Evolutionary conservation across 1,140 invertebrate genomes (phyloP).

Genomic region (Anagrus nilaparvatae): DNA sequence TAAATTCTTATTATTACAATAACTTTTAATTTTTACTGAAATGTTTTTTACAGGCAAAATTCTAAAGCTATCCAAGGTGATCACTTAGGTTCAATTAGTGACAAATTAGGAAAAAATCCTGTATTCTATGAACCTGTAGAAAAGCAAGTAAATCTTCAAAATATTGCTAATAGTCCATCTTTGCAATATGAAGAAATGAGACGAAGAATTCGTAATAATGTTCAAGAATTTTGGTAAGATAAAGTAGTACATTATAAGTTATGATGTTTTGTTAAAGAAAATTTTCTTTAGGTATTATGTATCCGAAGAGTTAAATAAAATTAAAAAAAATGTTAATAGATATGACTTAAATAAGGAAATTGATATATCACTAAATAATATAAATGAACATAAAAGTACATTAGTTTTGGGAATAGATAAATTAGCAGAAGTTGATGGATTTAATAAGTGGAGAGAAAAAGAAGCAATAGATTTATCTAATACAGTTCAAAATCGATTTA

Average conservation of each 20-base stretch:
- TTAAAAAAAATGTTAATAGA: conserved; percentile 51
- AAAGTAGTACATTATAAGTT: conserved; percentile 13
- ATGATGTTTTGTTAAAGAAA: too few species aligned
- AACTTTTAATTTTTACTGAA: too few species aligned
- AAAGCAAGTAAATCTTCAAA: too few species aligned
- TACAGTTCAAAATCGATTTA: conserved; percentile 71
- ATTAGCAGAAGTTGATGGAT: conserved; percentile 65
- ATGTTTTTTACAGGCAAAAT: too few species aligned
- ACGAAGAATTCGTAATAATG: conserved; percentile 65
- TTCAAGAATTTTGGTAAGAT: conserved; percentile 58
- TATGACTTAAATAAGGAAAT: conserved; percentile 32
- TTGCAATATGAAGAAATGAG: conserved; percentile 72
- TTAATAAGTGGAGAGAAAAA: conserved; percentile 66
- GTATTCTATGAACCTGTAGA: too few species aligned
- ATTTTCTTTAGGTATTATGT: conserved; percentile 58
- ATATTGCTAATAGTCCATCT: conserved; percentile 34
- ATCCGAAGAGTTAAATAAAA: conserved; percentile 59
- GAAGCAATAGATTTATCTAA: conserved; percentile 71
- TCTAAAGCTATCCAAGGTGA: too few species aligned
- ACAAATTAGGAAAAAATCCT: too few species aligned
- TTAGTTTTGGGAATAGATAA: conserved; percentile 62
- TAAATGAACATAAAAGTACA: conserved; percentile 46
- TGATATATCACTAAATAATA: conserved; percentile 26
- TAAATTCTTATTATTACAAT: too few species aligned
- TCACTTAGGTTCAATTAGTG: too few species aligned